Conservation (phyloP, 1,140 invertebrate species). For the Diorhabda sublineata region DNA sequence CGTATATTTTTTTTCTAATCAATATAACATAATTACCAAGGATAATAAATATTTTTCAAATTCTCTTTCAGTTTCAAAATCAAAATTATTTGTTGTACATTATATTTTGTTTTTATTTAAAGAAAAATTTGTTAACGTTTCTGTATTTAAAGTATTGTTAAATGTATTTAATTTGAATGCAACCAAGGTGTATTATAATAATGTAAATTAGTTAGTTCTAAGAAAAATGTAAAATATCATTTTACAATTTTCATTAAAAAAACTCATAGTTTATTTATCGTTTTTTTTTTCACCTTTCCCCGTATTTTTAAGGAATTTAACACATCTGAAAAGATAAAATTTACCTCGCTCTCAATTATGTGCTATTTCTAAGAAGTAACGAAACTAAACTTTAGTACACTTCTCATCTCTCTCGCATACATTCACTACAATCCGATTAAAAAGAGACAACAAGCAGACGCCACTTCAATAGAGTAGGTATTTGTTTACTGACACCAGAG, state of each 20-base stretch:
- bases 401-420: too few species aligned
- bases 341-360: too few species aligned
- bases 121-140: slow-evolving; percentile 32
- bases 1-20: too few species aligned
- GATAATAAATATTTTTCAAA: too few species aligned
- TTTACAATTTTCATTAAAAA: slow-evolving; percentile 38
- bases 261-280: slow-evolving; percentile 13
- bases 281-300: slow-evolving; percentile 1
- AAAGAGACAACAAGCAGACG: too few species aligned
- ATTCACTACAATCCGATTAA: too few species aligned
- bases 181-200: slow-evolving; percentile 30
- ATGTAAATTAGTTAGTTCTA: slow-evolving; percentile 35
- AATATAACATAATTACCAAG: too few species aligned
- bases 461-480: too few species aligned
- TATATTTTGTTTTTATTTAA: slow-evolving; percentile 26
- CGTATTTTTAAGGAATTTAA: not conserved
- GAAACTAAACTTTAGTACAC: too few species aligned
- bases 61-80: not conserved
- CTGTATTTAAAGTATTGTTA: slow-evolving; percentile 37
- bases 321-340: too few species aligned
- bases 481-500: too few species aligned
- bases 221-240: slow-evolving; percentile 39
- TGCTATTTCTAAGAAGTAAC: too few species aligned
- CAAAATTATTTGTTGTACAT: slow-evolving; percentile 15
- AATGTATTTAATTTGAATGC: slow-evolving; percentile 24